phyloP scores from a whole-genome alignment of 2,888 invertebrate species.

The Drosophila eohydei region DNA sequence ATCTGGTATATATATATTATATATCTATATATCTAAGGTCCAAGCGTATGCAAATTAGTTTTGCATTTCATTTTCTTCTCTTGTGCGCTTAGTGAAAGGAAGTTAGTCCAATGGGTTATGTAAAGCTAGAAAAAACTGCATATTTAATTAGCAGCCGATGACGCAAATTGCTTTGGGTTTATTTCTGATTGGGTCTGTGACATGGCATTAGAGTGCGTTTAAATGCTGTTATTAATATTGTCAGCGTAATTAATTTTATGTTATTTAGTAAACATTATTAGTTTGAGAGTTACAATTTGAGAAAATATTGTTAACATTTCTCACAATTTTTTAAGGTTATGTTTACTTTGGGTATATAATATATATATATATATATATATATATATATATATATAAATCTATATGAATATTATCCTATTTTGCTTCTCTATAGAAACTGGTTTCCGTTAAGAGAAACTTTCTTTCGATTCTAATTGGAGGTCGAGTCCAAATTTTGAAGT shows the following conservation, averaged over 20 bases:
- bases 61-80: constrained; percentile 6
- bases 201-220: background rate
- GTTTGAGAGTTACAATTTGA: background rate
- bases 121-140: constrained; percentile 24
- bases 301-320: too few relatives aligned
- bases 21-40: constrained; percentile 16
- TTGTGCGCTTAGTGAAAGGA: constrained; percentile 40
- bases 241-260: background rate
- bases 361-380: too few relatives aligned
- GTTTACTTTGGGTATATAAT: too few relatives aligned
- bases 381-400: too few relatives aligned
- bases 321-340: too few relatives aligned
- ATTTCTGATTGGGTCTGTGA: background rate
- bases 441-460: too few relatives aligned
- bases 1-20: background rate
- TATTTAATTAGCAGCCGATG: constrained; percentile 27
- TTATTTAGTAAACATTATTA: background rate
- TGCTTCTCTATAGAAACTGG: too few relatives aligned
- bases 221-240: background rate
- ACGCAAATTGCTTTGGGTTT: constrained; percentile 24
- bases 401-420: too few relatives aligned
- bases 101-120: constrained; percentile 35
- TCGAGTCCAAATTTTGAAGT: too few relatives aligned
- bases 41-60: constrained; percentile 35
- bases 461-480: too few relatives aligned